phyloP scores from a whole-genome alignment of 37 sponge, comb jelly and placozoan species.

The Haliclona indistincta region DNA sequence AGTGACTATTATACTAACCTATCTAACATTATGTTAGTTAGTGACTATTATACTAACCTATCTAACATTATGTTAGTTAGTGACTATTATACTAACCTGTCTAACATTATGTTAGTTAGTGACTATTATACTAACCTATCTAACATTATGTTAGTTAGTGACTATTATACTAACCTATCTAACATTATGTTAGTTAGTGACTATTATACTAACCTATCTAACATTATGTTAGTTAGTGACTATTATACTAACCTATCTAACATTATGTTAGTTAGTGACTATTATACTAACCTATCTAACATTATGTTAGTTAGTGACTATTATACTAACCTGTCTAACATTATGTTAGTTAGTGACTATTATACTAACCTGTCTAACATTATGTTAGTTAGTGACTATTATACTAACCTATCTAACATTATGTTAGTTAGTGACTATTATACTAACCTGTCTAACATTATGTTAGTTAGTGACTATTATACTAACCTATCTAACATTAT shows the following conservation, averaged over 20 bases:
- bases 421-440: not conserved
- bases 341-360: not conserved
- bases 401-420: too few relatives aligned
- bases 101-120: not conserved
- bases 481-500: not conserved
- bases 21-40: not conserved
- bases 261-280: not conserved
- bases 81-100: not conserved
- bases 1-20: not conserved
- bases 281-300: too few relatives aligned
- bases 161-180: too few relatives aligned
- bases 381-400: not conserved
- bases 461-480: not conserved
- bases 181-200: not conserved
- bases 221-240: not conserved
- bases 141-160: not conserved
- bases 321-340: not conserved
- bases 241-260: not conserved
- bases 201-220: not conserved
- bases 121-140: not conserved
- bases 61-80: not conserved
- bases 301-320: not conserved
- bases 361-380: not conserved
- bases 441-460: not conserved
- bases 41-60: not conserved